Evolutionary conservation across 23 tunicate genomes (phyloP).

Genomic region (Ciona savignyi): DNA sequence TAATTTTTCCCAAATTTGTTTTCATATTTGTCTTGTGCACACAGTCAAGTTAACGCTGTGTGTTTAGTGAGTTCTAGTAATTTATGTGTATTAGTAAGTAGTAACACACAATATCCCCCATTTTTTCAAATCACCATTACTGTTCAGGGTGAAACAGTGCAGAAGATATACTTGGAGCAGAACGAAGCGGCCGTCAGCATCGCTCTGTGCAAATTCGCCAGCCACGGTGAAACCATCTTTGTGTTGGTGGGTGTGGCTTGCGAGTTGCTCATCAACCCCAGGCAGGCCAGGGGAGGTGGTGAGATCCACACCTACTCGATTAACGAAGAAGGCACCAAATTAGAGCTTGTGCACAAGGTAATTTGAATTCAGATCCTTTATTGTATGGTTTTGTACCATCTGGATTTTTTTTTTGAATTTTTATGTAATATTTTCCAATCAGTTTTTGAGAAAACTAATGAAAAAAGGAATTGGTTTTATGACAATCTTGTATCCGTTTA

Average conservation of each 20-base stretch:
- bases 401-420: background rate
- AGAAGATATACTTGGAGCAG: conserved; percentile 51
- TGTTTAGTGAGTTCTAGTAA: no score
- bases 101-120: no score
- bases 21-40: no score
- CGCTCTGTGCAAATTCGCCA: conserved; percentile 51
- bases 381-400: background rate
- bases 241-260: conserved; percentile 80
- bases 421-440: no score
- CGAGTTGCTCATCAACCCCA: conserved; percentile 67
- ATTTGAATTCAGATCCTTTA: background rate
- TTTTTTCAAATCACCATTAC: no score
- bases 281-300: conserved; percentile 87
- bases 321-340: conserved; percentile 36
- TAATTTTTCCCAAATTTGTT: no score
- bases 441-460: no score
- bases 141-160: conserved; percentile 70
- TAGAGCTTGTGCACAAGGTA: conserved; percentile 83
- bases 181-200: conserved; percentile 85
- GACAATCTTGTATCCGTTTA: no score
- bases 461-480: no score
- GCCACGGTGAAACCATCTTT: conserved; percentile 54
- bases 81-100: no score
- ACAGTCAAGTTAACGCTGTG: no score
- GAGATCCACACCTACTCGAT: conserved; percentile 83